Conservation (phyloP, 2,113 vertebrate species). For the Rhinopithecus roxellana region DNA sequence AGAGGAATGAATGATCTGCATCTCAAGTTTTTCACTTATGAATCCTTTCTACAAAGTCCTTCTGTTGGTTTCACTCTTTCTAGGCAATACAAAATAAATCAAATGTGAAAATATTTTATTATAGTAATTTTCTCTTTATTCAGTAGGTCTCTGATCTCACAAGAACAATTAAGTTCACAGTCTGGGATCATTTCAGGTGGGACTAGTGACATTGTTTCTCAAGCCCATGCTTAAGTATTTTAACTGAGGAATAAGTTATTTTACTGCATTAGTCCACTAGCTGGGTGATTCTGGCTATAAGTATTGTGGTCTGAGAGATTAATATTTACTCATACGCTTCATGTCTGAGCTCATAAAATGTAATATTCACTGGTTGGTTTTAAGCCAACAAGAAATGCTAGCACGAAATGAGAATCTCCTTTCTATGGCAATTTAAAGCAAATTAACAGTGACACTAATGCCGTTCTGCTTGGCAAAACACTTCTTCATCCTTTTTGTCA, state of each 20-base stretch:
- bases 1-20: background rate
- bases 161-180: background rate
- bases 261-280: slow-evolving; percentile 36
- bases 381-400: slow-evolving; percentile 76
- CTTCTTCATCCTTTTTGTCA: slow-evolving; percentile 78
- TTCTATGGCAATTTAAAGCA: slow-evolving; percentile 80
- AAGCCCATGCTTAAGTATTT: background rate
- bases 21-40: background rate
- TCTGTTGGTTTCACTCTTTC: background rate
- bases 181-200: slow-evolving; percentile 26
- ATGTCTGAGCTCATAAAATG: slow-evolving; percentile 76
- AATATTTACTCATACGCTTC: slow-evolving; percentile 78
- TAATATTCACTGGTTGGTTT: slow-evolving; percentile 76
- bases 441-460: slow-evolving; percentile 84
- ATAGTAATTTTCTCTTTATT: background rate
- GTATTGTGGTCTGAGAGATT: slow-evolving; percentile 72
- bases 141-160: background rate
- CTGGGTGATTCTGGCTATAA: slow-evolving; percentile 66
- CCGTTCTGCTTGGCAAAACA: slow-evolving; percentile 75
- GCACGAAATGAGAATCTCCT: slow-evolving; percentile 70
- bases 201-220: slow-evolving; percentile 29
- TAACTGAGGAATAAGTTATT: slow-evolving; percentile 16
- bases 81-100: background rate
- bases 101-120: background rate
- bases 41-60: background rate